A percentile compares a stretch with the other conserved stretches of the same genome.
These are phyloP conservation scores for Lacerta agilis DNA, from an alignment of 2,797 vertebrate genomes.

Conservation along the genomic window DNA sequence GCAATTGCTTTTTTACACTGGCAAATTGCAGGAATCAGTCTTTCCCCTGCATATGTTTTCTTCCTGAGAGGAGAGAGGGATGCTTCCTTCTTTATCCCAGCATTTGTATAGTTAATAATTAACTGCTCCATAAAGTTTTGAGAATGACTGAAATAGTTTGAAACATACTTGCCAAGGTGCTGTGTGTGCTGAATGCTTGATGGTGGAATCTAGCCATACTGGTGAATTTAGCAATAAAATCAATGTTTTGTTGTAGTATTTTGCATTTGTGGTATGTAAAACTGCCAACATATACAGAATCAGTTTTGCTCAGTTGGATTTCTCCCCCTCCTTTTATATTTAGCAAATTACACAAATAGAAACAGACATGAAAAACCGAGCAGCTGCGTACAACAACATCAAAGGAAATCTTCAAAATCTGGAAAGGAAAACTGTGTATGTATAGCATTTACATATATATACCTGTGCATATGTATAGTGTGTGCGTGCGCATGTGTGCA, in stretches of 20 bases:
- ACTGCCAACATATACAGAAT: background rate
- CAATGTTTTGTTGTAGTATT: background rate
- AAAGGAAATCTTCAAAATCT: constrained; percentile 85
- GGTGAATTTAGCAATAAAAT: background rate
- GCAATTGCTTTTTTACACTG: background rate
- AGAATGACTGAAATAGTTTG: too few relatives aligned
- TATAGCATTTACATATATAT: constrained; percentile 75
- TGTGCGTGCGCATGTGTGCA: background rate
- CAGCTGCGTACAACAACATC: constrained; percentile 82
- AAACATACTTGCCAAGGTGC: too few relatives aligned
- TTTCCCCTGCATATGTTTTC: background rate
- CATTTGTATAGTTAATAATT: too few relatives aligned
- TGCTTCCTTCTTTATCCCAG: too few relatives aligned
- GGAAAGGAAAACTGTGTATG: constrained; percentile 86
- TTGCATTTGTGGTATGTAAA: background rate
- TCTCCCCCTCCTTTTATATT: constrained; percentile 37
- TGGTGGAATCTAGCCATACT: background rate
- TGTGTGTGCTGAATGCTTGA: too few relatives aligned
- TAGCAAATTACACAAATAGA: constrained; percentile 93
- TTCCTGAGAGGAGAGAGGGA: background rate
- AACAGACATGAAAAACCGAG: constrained; percentile 86
- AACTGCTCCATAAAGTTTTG: too few relatives aligned
- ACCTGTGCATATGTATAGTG: background rate
- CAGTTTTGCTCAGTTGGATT: background rate
- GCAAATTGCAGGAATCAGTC: background rate